Evolutionary conservation across 2,888 invertebrate genomes (phyloP).

Genomic region (Ischnus inquisitorius): DNA sequence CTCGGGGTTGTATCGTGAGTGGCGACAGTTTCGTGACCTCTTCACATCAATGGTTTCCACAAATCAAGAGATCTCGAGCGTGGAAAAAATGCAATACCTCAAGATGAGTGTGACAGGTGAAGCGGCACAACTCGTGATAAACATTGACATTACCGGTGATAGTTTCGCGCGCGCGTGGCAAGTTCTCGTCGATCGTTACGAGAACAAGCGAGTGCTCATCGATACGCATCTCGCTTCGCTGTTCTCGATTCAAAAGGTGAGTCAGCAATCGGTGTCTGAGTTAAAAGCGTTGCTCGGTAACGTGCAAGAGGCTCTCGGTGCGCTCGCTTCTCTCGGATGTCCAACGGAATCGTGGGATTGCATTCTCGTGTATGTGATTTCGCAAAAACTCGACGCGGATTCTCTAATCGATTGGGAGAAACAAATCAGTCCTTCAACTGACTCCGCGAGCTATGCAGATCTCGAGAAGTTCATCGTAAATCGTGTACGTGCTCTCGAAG

Average conservation of each 20-base stretch:
- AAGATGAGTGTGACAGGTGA: constrained; percentile 55
- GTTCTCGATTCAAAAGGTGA: constrained; percentile 8
- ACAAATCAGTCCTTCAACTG: constrained; percentile 21
- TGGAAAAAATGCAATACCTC: constrained; percentile 60
- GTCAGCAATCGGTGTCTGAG: constrained; percentile 11
- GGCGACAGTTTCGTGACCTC: constrained; percentile 52
- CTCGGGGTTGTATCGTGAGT: constrained; percentile 37
- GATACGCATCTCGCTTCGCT: constrained; percentile 46
- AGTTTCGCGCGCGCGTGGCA: constrained; percentile 57
- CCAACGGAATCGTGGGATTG: constrained; percentile 44
- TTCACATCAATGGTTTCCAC: constrained; percentile 34
- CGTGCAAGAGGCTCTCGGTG: constrained; percentile 38
- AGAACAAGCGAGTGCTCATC: constrained; percentile 55
- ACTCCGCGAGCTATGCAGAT: constrained; percentile 15
- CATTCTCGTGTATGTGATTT: constrained; percentile 29
- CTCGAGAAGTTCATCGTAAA: constrained; percentile 44
- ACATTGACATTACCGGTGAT: constrained; percentile 33
- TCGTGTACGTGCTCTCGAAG: constrained; percentile 48
- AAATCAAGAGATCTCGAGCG: constrained; percentile 42
- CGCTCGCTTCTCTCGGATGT: constrained; percentile 26
- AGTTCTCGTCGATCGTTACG: constrained; percentile 44
- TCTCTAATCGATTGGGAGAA: constrained; percentile 54
- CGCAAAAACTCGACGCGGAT: constrained; percentile 33
- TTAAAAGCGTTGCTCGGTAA: constrained; percentile 28
- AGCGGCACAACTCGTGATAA: constrained; percentile 47